Evolutionary conservation across 2,888 invertebrate species (phyloP).

Genomic region (Polymixis flavicincta): DNA sequence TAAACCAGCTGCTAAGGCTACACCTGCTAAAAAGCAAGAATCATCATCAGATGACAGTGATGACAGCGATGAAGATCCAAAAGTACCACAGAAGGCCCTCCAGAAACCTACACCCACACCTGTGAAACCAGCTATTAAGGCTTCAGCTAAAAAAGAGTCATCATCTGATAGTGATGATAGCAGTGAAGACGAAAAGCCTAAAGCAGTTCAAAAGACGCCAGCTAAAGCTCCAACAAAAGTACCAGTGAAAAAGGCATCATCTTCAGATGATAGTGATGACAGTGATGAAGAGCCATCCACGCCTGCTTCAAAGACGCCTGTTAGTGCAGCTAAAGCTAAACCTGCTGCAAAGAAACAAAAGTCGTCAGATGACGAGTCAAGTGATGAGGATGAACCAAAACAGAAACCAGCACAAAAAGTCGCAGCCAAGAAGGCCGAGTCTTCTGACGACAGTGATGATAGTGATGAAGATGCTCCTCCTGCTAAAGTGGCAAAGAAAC

Average conservation of each 20-base stretch:
- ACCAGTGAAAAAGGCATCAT: conserved; percentile 70
- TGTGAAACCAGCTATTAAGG: conserved; percentile 65
- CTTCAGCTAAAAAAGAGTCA: conserved; percentile 69
- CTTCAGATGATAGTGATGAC: conserved; percentile 82
- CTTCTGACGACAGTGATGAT: conserved; percentile 75
- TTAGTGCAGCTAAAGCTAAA: conserved; percentile 62
- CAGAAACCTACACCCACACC: conserved; percentile 68
- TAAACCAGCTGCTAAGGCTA: conserved; percentile 34
- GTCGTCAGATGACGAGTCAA: conserved; percentile 68
- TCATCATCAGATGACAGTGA: conserved; percentile 78
- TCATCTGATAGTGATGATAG: conserved; percentile 78
- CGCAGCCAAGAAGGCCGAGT: conserved; percentile 72
- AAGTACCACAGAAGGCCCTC: conserved; percentile 62
- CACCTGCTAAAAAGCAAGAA: conserved; percentile 67
- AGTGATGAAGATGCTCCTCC: conserved; percentile 75
- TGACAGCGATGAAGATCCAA: conserved; percentile 73
- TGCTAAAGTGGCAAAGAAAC: conserved; percentile 74
- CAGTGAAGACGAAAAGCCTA: conserved; percentile 76
- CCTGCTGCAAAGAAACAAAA: conserved; percentile 60
- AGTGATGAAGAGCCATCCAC: conserved; percentile 80
- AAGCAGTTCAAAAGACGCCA: conserved; percentile 62
- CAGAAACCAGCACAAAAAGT: conserved; percentile 64
- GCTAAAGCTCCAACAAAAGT: conserved; percentile 61
- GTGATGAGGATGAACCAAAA: conserved; percentile 75
- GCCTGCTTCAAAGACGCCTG: conserved; percentile 68